Evolutionary conservation across 2,888 invertebrate genomes (phyloP).

Genomic region (Trachelus stipa): DNA sequence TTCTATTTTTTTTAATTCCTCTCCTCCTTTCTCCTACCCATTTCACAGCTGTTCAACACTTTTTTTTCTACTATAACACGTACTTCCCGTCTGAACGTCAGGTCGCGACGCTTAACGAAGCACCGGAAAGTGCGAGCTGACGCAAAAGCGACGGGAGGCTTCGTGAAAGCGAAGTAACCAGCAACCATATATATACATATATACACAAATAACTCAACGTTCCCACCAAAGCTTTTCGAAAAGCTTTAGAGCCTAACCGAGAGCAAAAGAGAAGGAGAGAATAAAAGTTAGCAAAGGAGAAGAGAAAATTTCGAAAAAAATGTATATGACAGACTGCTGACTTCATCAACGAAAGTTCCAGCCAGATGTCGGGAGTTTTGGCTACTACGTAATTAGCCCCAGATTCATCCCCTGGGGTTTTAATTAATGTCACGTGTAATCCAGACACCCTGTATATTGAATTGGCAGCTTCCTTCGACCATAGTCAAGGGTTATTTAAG

Average conservation of each 20-base stretch:
- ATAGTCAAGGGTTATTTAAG: slow-evolving; percentile 25
- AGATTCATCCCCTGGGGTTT: slow-evolving; percentile 16
- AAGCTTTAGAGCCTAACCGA: background rate
- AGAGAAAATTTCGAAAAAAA: background rate
- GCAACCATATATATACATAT: background rate
- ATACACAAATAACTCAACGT: slow-evolving; percentile 3
- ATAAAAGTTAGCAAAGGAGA: background rate
- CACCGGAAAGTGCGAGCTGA: slow-evolving; percentile 3
- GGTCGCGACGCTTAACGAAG: slow-evolving; percentile 7
- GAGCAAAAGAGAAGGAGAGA: background rate
- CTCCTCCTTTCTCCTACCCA: background rate
- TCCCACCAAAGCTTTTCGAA: slow-evolving; percentile 18
- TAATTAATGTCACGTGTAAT: slow-evolving; percentile 31
- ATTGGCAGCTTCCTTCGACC: slow-evolving; percentile 30
- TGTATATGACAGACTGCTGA: background rate
- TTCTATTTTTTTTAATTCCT: background rate
- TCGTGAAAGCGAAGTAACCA: slow-evolving; percentile 2
- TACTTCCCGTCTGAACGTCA: background rate
- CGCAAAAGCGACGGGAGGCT: slow-evolving; percentile 20
- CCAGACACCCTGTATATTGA: slow-evolving; percentile 27
- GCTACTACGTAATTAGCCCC: background rate
- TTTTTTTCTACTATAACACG: background rate
- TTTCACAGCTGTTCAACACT: background rate
- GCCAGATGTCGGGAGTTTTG: background rate
- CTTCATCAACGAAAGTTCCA: background rate